These are phyloP conservation scores for Auanema sp. DNA, from an alignment of 2,888 invertebrate genomes.

Conservation along the genomic window DNA sequence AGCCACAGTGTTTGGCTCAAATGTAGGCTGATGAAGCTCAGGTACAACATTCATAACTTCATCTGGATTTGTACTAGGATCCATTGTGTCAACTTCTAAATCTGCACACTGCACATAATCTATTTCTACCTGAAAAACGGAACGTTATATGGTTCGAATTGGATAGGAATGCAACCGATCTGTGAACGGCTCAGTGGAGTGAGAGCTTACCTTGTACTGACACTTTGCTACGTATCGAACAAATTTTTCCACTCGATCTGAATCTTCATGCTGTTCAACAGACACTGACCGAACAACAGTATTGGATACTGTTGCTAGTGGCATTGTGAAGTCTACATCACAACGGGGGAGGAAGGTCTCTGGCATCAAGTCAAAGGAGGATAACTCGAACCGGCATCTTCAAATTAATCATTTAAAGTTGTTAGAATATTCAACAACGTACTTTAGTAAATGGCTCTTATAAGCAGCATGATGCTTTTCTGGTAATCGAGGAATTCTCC, in stretches of 20 bases:
- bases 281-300: conserved; percentile 86
- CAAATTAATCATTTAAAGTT: background rate
- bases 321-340: conserved; percentile 95
- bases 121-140: conserved; percentile 58
- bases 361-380: conserved; percentile 95
- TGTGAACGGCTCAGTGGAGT: background rate
- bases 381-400: conserved; percentile 78
- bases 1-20: conserved; percentile 45
- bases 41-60: conserved; percentile 38
- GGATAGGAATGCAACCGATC: conserved; percentile 3
- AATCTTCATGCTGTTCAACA: conserved; percentile 67
- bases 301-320: conserved; percentile 88
- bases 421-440: background rate
- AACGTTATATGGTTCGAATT: no score
- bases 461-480: conserved; percentile 99
- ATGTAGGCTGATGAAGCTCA: conserved; percentile 46
- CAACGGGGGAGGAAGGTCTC: conserved; percentile 85
- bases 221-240: conserved; percentile 92
- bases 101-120: conserved; percentile 63
- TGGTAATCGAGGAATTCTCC: conserved; percentile 94
- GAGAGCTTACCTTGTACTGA: conserved; percentile 74
- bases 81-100: conserved; percentile 54
- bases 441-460: conserved; percentile 87
- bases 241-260: conserved; percentile 94
- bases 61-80: conserved; percentile 46